phyloP scores from a whole-genome alignment of 2,888 invertebrate species.

The Pterobdella sp. region DNA sequence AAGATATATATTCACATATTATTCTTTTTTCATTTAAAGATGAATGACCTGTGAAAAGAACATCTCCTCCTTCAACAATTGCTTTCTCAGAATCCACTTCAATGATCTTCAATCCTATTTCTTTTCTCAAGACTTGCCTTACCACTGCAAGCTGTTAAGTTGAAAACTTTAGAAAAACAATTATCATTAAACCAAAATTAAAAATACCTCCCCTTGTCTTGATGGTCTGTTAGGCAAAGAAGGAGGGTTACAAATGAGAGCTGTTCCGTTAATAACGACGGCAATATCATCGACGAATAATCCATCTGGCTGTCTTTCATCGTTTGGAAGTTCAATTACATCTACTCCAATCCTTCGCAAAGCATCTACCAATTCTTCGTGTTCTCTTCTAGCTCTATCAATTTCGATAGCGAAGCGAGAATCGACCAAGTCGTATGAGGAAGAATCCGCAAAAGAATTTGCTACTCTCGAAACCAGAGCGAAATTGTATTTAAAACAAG shows the following conservation, averaged over 20 bases:
- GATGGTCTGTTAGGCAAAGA: conserved; percentile 59
- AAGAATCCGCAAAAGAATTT: conserved; percentile 37
- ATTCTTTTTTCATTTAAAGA: background rate
- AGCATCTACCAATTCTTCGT: conserved; percentile 72
- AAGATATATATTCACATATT: background rate
- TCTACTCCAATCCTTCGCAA: conserved; percentile 65
- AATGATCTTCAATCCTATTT: conserved; percentile 76
- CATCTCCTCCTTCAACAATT: conserved; percentile 82
- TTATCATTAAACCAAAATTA: background rate
- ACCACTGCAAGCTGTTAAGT: conserved; percentile 61
- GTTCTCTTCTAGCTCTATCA: conserved; percentile 75
- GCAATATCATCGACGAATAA: conserved; percentile 83
- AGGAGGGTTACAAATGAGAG: conserved; percentile 59
- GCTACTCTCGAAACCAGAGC: conserved; percentile 40
- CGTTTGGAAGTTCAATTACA: conserved; percentile 80
- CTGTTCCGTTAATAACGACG: conserved; percentile 83
- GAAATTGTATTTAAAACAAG: conserved; percentile 40
- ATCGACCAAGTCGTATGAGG: conserved; percentile 36
- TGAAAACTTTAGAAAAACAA: background rate
- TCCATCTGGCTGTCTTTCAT: conserved; percentile 73
- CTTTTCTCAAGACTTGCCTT: conserved; percentile 70
- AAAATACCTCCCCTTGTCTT: conserved; percentile 62
- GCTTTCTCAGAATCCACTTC: conserved; percentile 70
- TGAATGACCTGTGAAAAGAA: conserved; percentile 79
- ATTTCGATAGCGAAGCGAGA: conserved; percentile 51